These are phyloP conservation scores for Liopterus haemorrhoidalis DNA, from an alignment of 2,888 invertebrate species.

Conservation along the genomic window DNA sequence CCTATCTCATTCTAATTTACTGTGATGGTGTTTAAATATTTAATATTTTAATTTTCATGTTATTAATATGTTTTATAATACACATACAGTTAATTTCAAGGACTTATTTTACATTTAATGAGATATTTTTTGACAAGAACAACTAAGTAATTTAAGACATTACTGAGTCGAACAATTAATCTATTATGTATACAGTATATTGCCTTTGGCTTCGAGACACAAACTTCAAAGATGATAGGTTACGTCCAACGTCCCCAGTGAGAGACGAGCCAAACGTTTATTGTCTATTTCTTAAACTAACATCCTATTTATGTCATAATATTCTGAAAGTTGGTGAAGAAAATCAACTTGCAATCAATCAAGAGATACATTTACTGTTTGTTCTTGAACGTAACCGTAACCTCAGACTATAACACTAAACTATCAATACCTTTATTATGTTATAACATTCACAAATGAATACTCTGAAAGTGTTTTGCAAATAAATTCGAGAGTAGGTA, in stretches of 20 bases:
- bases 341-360: no score
- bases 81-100: slow-evolving; percentile 18
- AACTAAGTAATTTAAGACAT: slow-evolving; percentile 18
- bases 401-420: no score
- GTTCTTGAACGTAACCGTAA: no score
- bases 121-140: slow-evolving; percentile 21
- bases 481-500: no score
- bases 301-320: no score
- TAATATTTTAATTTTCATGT: slow-evolving; percentile 15
- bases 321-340: no score
- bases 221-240: slow-evolving; percentile 14
- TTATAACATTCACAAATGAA: no score
- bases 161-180: slow-evolving; percentile 21
- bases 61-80: slow-evolving; percentile 18
- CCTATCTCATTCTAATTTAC: slow-evolving; percentile 10
- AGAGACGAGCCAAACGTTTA: slow-evolving; percentile 14
- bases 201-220: slow-evolving; percentile 18
- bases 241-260: slow-evolving; percentile 20
- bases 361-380: no score
- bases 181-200: slow-evolving; percentile 20
- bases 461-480: no score
- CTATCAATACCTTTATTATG: no score
- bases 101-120: slow-evolving; percentile 22
- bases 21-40: slow-evolving; percentile 7
- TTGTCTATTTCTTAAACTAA: slow-evolving; percentile 20